phyloP scores from a whole-genome alignment of 53 echinoderm and acorn worm genomes.

The Paracentrotus lividus region DNA sequence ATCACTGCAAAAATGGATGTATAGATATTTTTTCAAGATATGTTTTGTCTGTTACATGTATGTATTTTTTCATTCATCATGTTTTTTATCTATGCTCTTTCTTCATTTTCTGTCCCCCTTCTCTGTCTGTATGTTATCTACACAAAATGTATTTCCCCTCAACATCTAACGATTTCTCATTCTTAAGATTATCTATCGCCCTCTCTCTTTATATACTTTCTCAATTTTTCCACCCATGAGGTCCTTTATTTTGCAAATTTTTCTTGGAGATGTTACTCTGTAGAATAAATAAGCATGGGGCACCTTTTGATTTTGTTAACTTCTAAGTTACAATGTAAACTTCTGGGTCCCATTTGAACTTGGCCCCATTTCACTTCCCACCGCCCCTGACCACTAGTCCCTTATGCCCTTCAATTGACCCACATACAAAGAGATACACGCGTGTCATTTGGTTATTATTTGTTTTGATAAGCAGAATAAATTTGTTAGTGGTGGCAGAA shows the following conservation, averaged over 20 bases:
- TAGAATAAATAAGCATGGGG: too few relatives aligned
- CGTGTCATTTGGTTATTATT: constrained; percentile 10
- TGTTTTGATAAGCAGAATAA: constrained; percentile 30
- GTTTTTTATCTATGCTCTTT: not conserved
- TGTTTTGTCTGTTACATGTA: not conserved
- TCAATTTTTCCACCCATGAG: not conserved
- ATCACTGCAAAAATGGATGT: not conserved
- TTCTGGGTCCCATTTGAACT: not conserved
- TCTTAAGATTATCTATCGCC: not conserved
- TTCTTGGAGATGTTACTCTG: too few relatives aligned
- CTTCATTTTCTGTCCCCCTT: not conserved
- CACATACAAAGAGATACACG: not conserved
- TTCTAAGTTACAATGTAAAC: too few relatives aligned
- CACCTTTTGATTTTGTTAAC: too few relatives aligned
- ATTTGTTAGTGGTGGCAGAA: not conserved
- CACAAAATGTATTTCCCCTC: not conserved
- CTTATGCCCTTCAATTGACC: not conserved
- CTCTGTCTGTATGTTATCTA: not conserved
- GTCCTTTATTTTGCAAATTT: too few relatives aligned
- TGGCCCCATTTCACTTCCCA: not conserved
- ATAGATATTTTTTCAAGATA: not conserved
- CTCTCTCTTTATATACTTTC: not conserved
- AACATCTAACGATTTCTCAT: not conserved
- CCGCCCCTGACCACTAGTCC: not conserved
- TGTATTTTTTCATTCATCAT: not conserved